Evolutionary conservation across 2,888 invertebrate species (phyloP), one percentile per base, ranked within the genome.

Genomic region (Tipula confusa): DNA sequence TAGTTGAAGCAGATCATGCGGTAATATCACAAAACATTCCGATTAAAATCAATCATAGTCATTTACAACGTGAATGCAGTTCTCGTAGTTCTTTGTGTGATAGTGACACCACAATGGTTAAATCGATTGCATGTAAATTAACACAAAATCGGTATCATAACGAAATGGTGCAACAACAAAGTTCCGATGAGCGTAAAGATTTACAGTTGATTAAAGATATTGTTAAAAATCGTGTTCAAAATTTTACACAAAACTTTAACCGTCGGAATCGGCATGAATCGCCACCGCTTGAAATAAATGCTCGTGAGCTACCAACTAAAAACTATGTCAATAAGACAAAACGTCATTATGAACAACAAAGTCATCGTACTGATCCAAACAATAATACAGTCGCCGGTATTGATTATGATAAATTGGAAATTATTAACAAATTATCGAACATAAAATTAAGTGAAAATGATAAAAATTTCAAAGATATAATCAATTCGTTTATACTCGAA

Each of bases 131-230:
- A n/a, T 33, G 84, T n/a, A 83, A 84, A 84, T 31, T 83, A 82
- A 83, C 79, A 38, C 84, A 33, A 80, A 88, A 88, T 84, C 86
- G 87, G 6, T 88, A 88, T 43, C 86, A 88, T 83, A 85, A 84
- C 11, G 84, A 84, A 1, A 86, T 86, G 38, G 80, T 18, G 24
- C 31, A 83, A 33, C 29, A 83, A 1, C 31, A 29, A 31, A 80
- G 5, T n/a, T 29, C n/a, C 0, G 80, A n/a, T 6, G n/a, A 80
- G 13, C n/a, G n/a, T 15, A 31, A 80, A 15, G 80, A 80, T 29
- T 29, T 80, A 1, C 29, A 29, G 13, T 29, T 29, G 15, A 13
- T 80, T 15, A 80, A 82, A 36, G 38, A 82, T 82, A 82, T 82
- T 33, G 82, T 82, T 24, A 82, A 82, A 28, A 38, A 82, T 28